These are phyloP conservation scores for Rhabdornis inornatus DNA, from an alignment of 2,113 vertebrate species.

Conservation along the genomic window DNA sequence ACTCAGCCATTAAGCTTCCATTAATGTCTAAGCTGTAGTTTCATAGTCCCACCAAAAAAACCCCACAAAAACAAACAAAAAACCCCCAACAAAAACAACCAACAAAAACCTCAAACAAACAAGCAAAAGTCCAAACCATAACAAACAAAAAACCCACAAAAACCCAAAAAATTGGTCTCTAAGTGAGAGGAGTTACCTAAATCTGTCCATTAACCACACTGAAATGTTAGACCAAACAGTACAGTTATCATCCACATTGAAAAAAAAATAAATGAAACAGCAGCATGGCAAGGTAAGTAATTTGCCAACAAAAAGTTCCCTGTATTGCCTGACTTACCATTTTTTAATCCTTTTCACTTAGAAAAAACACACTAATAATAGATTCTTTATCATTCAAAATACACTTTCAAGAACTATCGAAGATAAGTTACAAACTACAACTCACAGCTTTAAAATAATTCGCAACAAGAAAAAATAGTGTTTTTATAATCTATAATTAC, in stretches of 20 bases:
- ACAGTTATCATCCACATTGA: background rate
- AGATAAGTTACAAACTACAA: background rate
- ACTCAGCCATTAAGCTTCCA: background rate
- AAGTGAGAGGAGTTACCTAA: background rate
- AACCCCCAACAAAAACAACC: background rate
- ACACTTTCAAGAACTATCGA: background rate
- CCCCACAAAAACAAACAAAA: too few species aligned
- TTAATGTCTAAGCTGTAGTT: background rate
- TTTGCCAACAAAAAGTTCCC: background rate
- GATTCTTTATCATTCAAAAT: background rate
- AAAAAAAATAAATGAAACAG: background rate
- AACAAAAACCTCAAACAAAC: background rate
- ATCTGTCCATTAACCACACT: background rate
- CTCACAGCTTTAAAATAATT: background rate
- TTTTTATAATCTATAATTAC: slow-evolving; percentile 69
- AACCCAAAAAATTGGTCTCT: background rate
- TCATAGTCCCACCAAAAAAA: background rate
- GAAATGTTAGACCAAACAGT: background rate
- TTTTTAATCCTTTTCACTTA: background rate
- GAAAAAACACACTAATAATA: background rate
- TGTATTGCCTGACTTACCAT: rapidly evolving
- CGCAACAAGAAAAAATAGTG: rapidly evolving
- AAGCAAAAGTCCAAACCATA: background rate
- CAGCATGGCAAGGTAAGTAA: background rate
- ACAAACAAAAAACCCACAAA: background rate